Conservation (phyloP, 2,797 vertebrate genomes). For the Nannoperca australis region DNA sequence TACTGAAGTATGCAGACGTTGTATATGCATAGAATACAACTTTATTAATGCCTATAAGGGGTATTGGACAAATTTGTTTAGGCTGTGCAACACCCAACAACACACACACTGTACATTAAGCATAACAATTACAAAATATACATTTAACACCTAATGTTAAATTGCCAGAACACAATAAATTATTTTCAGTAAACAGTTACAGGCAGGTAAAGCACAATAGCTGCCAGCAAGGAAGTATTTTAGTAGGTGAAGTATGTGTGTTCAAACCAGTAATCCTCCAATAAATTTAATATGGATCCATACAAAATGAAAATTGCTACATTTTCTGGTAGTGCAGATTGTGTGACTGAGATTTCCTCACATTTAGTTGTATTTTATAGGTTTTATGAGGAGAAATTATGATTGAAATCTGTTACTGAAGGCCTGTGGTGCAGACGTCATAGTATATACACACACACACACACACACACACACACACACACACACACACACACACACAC, state of each 20-base stretch:
- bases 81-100: not conserved
- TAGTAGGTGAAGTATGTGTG: not conserved
- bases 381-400: not conserved
- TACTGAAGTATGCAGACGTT: not conserved
- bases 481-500: slow-evolving; percentile 30
- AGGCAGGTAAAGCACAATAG: not conserved
- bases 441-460: not conserved
- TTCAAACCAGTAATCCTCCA: slow-evolving; percentile 1
- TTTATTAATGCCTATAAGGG: not conserved
- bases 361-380: not conserved
- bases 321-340: not conserved
- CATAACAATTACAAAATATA: not conserved
- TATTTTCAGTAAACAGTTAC: not conserved
- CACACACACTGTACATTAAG: not conserved
- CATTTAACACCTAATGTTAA: not conserved
- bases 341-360: not conserved
- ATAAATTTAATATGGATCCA: not conserved
- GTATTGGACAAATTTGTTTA: not conserved
- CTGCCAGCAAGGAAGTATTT: not conserved
- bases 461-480: slow-evolving; percentile 17
- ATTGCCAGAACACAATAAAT: not conserved
- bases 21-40: not conserved
- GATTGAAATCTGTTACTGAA: slow-evolving; percentile 3
- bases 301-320: not conserved
- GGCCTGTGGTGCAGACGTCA: slow-evolving; percentile 1